A percentile compares a stretch with the other conserved stretches of the same genome.
These are phyloP conservation scores for Thera britannica DNA, from an alignment of 2,888 invertebrate species.

Conservation along the genomic window DNA sequence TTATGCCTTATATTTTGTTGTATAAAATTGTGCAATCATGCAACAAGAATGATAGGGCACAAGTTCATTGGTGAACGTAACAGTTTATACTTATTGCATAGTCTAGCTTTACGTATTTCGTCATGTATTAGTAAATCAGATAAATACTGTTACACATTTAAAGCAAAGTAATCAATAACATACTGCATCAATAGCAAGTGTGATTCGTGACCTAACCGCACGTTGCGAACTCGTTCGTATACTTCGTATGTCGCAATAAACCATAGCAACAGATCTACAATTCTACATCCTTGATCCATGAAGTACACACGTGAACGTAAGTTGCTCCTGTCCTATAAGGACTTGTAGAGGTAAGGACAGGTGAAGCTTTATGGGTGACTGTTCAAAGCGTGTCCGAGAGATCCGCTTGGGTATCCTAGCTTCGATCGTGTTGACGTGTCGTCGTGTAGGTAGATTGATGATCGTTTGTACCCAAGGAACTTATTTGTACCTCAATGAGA, in stretches of 20 bases:
- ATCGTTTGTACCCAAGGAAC: constrained; percentile 6
- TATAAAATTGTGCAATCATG: background rate
- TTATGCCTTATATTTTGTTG: background rate
- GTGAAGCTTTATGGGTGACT: constrained; percentile 33
- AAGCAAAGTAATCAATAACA: constrained; percentile 19
- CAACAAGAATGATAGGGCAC: background rate
- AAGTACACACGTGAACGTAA: constrained; percentile 38
- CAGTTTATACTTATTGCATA: background rate
- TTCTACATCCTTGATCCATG: constrained; percentile 63
- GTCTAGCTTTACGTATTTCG: background rate
- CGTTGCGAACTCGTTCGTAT: constrained; percentile 48
- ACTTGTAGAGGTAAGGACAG: constrained; percentile 28
- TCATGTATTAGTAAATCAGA: background rate
- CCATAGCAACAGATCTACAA: constrained; percentile 45
- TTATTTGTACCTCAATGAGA: constrained; percentile 22
- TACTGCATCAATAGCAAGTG: constrained; percentile 30
- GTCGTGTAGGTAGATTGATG: constrained; percentile 41
- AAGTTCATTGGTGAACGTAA: background rate
- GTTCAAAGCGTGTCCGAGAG: constrained; percentile 40
- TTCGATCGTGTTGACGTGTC: constrained; percentile 39
- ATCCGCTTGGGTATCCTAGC: constrained; percentile 50
- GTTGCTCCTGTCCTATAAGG: constrained; percentile 15
- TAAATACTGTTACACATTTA: constrained; percentile 33
- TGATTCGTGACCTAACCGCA: constrained; percentile 64
- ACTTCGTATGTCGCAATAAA: constrained; percentile 47